Evolutionary conservation across 2,888 invertebrate genomes (phyloP).

Genomic region (Dimorphilus gyrociliatus): DNA sequence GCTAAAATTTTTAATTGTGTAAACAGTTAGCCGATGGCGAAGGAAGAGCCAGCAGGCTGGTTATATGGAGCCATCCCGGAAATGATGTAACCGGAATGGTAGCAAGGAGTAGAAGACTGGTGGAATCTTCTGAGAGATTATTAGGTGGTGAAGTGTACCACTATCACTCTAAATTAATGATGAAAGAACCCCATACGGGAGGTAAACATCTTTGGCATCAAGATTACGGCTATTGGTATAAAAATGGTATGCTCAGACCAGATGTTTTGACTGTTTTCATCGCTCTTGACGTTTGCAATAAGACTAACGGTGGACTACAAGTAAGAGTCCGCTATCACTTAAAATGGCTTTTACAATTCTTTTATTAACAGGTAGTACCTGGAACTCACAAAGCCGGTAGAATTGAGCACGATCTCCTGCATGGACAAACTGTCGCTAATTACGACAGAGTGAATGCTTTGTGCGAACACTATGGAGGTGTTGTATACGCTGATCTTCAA

Average conservation of each 20-base stretch:
- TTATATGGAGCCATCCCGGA: conserved; percentile 14
- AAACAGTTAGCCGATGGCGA: conserved; percentile 11
- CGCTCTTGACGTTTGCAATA: conserved; percentile 23
- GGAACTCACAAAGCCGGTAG: conserved; percentile 28
- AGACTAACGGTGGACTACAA: conserved; percentile 29
- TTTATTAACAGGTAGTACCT: too few relatives aligned
- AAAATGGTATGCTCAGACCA: conserved; percentile 24
- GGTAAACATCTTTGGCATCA: conserved; percentile 33
- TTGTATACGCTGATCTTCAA: conserved; percentile 21
- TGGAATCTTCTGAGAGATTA: conserved; percentile 12
- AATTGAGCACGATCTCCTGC: conserved; percentile 24
- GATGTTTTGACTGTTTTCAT: conserved; percentile 29
- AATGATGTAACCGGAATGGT: conserved; percentile 14
- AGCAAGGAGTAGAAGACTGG: conserved; percentile 12
- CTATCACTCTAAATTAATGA: conserved; percentile 33
- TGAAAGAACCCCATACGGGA: conserved; percentile 26
- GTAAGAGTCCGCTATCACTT: conserved; percentile 11
- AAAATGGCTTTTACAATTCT: too few relatives aligned
- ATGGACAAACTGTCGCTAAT: conserved; percentile 27
- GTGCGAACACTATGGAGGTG: conserved; percentile 5
- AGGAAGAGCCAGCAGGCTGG: conserved; percentile 8
- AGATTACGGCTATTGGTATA: conserved; percentile 35
- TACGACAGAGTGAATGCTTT: conserved; percentile 19
- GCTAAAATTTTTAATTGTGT: too few relatives aligned
- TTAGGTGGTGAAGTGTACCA: conserved; percentile 30